Evolutionary conservation across 2,797 vertebrate genomes (phyloP).

Genomic region (Spondyliosoma cantharus): DNA sequence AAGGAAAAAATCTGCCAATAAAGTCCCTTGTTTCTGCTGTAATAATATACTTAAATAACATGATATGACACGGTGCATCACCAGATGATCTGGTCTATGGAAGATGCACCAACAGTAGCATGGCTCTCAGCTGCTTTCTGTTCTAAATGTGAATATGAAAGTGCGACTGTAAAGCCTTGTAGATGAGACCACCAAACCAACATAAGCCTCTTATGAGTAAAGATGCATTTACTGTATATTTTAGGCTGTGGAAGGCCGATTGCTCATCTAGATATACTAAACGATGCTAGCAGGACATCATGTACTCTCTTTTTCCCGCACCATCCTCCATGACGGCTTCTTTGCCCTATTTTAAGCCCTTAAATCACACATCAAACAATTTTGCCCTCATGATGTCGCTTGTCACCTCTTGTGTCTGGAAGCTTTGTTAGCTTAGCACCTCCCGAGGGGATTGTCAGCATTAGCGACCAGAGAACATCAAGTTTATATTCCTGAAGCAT

Average conservation of each 20-base stretch:
- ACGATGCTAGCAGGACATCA: constrained; percentile 17
- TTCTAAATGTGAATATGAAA: constrained; percentile 19
- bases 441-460: constrained; percentile 33
- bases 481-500: background rate
- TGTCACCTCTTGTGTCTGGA: constrained; percentile 39
- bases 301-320: constrained; percentile 13
- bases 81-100: too few relatives aligned
- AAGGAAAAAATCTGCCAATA: background rate
- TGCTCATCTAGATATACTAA: constrained; percentile 4
- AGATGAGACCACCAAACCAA: background rate
- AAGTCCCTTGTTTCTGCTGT: background rate
- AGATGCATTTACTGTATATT: constrained; percentile 5
- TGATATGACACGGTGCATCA: background rate
- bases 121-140: background rate
- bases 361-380: constrained; percentile 54
- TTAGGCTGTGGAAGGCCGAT: background rate
- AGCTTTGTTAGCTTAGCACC: constrained; percentile 46
- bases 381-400: constrained; percentile 52
- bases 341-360: constrained; percentile 31
- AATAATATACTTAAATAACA: background rate
- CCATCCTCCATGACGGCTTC: constrained; percentile 12
- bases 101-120: background rate
- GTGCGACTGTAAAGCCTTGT: too few relatives aligned
- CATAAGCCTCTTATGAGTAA: background rate
- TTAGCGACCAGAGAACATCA: constrained; percentile 18